Base-by-base conservation (phyloP, 2,888 invertebrate genomes). In the Catocala fraxini region DNA sequence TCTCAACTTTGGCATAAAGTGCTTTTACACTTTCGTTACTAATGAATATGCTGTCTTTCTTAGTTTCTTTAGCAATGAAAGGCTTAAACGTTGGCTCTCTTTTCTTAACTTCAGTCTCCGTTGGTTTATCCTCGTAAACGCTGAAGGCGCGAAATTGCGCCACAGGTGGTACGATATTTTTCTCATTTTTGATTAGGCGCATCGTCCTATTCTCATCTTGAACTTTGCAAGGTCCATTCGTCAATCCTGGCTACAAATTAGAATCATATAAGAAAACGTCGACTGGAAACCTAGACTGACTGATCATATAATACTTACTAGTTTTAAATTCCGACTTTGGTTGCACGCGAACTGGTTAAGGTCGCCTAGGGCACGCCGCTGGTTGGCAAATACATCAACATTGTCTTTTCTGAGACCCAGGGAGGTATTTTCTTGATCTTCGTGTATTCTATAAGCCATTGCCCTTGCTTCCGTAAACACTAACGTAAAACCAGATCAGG, bases 361-460 rank as follows among this genome's bases (percentile, higher is more conserved):
- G 73, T 95, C 95, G 51, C 96, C 96, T 52, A 97, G 92, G 61
- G 96, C 96, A 68, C 96, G 94, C 76, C 96, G 95, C 87, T 96
- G 96, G 75, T 92, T 90, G 63, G 93, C 90, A 85, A 92, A 92
- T 70, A 92, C 78, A 63, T 93, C 93, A 71, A 89, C 87, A 81
- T 89, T 94, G 70, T 95, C 95, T 86, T 95, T 95, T 73, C 92
- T 90, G 56, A 93, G 87, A 67, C 92, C 93, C 75, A 94, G 83
- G 70, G 93, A 86, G 76, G 95, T 93, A 90, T 97, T 97, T 91
- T 97, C 97, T 88, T 96, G 96, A 90, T 97, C 97, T 89, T 96
- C 96, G 89, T 96, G 96, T 84, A 97, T 96, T 90, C 96, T 95
- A 89, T 97, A 96, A 89, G 97, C 97, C 97, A 97, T 97, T 90